Evolutionary conservation across 2,113 vertebrate species (phyloP).

Genomic region (Percina caprodes): DNA sequence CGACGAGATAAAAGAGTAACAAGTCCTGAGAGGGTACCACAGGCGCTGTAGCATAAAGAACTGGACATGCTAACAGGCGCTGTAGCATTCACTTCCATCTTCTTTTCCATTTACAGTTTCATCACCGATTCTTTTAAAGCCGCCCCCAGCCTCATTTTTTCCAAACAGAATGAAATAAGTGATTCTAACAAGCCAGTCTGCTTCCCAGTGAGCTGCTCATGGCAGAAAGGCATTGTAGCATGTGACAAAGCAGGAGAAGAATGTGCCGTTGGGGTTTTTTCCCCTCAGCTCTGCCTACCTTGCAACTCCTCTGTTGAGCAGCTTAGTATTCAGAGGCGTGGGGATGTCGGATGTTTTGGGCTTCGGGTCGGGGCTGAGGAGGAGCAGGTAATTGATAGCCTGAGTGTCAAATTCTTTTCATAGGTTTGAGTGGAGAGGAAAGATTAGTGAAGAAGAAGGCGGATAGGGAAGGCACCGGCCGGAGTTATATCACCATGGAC

Average conservation of each 20-base stretch:
- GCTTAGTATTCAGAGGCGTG: constrained; percentile 49
- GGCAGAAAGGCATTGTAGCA: constrained; percentile 43
- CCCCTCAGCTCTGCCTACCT: neutral
- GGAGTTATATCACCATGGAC: constrained; percentile 53
- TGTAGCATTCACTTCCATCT: neutral
- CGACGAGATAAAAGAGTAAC: constrained; percentile 13
- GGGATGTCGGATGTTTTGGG: constrained; percentile 36
- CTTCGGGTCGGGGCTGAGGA: constrained; percentile 16
- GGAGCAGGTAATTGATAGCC: constrained; percentile 69
- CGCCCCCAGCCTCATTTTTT: constrained; percentile 20
- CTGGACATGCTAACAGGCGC: neutral
- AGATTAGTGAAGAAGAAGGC: constrained; percentile 42
- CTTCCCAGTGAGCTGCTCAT: constrained; percentile 51
- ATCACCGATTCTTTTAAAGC: constrained; percentile 14
- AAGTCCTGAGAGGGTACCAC: constrained; percentile 32
- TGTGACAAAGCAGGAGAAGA: constrained; percentile 53
- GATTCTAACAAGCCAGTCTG: constrained; percentile 42
- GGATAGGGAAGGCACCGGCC: constrained; percentile 6
- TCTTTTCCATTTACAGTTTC: constrained; percentile 13
- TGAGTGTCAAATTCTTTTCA: constrained; percentile 63
- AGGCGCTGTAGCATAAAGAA: neutral
- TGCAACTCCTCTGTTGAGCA: neutral
- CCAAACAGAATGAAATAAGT: constrained; percentile 41
- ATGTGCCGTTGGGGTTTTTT: constrained; percentile 6
- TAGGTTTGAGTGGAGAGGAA: constrained; percentile 35